phyloP scores from a whole-genome alignment of 2,888 invertebrate genomes.

The Dryobota labecula region DNA sequence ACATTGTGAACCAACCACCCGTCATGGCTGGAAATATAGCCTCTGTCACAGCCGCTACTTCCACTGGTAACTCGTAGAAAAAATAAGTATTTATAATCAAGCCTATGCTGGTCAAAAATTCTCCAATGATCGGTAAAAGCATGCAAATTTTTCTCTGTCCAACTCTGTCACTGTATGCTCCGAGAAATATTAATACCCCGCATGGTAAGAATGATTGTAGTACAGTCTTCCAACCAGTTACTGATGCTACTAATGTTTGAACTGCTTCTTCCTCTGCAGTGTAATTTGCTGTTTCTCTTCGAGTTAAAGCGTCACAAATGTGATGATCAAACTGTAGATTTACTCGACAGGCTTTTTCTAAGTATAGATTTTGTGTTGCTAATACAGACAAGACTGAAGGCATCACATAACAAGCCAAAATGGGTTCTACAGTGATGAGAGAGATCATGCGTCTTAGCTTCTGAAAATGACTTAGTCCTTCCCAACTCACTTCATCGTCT shows the following conservation, averaged over 20 bases:
- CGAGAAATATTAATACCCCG: slow-evolving; percentile 94
- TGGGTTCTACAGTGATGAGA: slow-evolving; percentile 94
- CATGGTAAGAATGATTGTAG: slow-evolving; percentile 95
- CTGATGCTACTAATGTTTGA: slow-evolving; percentile 94
- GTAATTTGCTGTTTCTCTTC: slow-evolving; percentile 92
- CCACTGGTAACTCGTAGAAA: slow-evolving; percentile 95
- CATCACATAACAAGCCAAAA: slow-evolving; percentile 93
- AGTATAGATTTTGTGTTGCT: slow-evolving; percentile 95
- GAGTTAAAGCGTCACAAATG: slow-evolving; percentile 94
- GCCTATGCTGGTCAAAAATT: slow-evolving; percentile 94
- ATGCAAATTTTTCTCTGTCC: slow-evolving; percentile 95
- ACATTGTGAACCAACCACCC: slow-evolving; percentile 97
- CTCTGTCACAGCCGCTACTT: slow-evolving; percentile 94
- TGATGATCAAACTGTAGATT: slow-evolving; percentile 93
- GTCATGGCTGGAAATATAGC: slow-evolving; percentile 95
- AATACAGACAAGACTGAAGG: slow-evolving; percentile 92
- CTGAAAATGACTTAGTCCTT: slow-evolving; percentile 88
- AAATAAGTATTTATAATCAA: slow-evolving; percentile 95
- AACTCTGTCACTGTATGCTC: slow-evolving; percentile 93
- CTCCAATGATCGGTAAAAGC: slow-evolving; percentile 95
- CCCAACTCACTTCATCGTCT: slow-evolving; percentile 80
- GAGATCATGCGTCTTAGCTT: slow-evolving; percentile 90
- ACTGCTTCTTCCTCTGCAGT: slow-evolving; percentile 92
- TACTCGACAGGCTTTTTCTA: slow-evolving; percentile 96
- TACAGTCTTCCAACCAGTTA: slow-evolving; percentile 96